Base-by-base conservation (phyloP, 2,797 vertebrate genomes). In the Malurus splendens region DNA sequence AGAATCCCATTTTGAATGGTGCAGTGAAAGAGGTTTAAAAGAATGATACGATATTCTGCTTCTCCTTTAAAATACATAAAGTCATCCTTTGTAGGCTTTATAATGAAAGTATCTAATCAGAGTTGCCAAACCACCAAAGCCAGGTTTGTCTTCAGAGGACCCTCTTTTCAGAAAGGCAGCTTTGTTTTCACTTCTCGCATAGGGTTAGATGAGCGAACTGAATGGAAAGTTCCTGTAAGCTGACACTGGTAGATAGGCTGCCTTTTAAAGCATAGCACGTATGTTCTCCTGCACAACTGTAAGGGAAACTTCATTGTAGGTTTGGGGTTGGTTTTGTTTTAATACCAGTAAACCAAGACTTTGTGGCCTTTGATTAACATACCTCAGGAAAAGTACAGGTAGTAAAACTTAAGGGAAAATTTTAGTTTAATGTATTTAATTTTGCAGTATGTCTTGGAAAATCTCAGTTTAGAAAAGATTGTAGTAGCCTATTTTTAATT, bases 31-130 rank as follows among this genome's bases (percentile, higher is more conserved):
- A 6, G 7, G 4, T 44, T 25, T 56, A 7, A 39, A 78, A 78
- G 44, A 33, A 14, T 22, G 66, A 2, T 15, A 2, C 8, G 10
- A 14, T 52, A 18, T 10, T 65, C 12, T 68, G 5, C 12, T 30
- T 65, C 5, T 70, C 24, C 28, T 55, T 65, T 83, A 47, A 64
- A 52, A 52, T 39, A 15, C 1, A 0, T 60, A 41, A 60, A 77
- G 23, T 6, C 6, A 2, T 45, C 0, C 5, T 48, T n/a, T n/a
- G 3, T 45, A 15, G 1, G 1, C 32, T 87, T 70, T 68, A 11
- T 32, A 56, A 64, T 52, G 24, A 12, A 45, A 39, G 4, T 38
- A 9, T 51, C 14, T 81, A 19, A 44, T 20, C 41, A 7, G 23
- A 52, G 9, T 56, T 66, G 60, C 48, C 18, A 66, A 14, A 27